Base-by-base conservation (phyloP, 1,140 invertebrate species). In the Nomia melanderi region DNA sequence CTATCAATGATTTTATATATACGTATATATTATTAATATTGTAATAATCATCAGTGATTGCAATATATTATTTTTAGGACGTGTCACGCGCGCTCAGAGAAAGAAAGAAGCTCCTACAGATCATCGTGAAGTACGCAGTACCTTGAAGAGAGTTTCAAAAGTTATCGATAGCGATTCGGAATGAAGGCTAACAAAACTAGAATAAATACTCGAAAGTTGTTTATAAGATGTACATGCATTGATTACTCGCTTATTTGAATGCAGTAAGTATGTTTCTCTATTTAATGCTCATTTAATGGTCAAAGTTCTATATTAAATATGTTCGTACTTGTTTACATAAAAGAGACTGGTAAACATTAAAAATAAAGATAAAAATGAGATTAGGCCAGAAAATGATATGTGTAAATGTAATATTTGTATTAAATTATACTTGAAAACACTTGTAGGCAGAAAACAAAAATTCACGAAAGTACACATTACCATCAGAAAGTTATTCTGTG, bases 91-190 rank as follows among this genome's bases (percentile, higher is more conserved):
- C 53, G 86, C 88, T 63, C 82, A 84, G 59, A 86, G 81, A 65
- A 73, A 56, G 39, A 74, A 53, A 62, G 64, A 79, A 23, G 75
- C 82, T 11, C 75, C 85, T 23, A 53, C 74, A 33, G 78, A 78
- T 73, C 50, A 72, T 54, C 81, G 85, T 23, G 87, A 87, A 60
- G 31, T 77, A 57, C 79, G 83, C 23, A 88, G 54, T 47, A 53
- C 69, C 2, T 84, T 73, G 27, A 86, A 87, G 50, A 86, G 84
- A 77, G 85, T 91, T 75, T 82, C 86, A 67, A 83, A 23, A 23
- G 79, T 91, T 54, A 63, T 90, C 44, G 90, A 92, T 57, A 91
- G 86, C 73, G 89, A 91, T 67, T 90, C 88, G 2, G 89, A 91
- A 70, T 91, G 85, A 86, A 77, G 0, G 27, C 0, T 29, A 23